Conservation (phyloP, 1,140 invertebrate genomes). For the Cotesia chilonis region DNA sequence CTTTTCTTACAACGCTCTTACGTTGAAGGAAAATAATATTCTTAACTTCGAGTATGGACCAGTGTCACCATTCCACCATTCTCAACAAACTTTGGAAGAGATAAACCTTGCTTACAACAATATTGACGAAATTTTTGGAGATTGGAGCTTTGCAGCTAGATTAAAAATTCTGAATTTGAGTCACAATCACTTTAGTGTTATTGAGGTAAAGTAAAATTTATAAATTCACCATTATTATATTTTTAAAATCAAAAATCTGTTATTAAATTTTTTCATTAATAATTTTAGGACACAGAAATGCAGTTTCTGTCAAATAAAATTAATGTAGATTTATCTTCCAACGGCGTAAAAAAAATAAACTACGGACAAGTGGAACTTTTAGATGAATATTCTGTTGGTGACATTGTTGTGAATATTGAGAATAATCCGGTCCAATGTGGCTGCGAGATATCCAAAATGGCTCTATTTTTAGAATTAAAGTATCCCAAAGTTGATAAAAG, state of each 20-base stretch:
- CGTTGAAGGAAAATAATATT: conserved; percentile 47
- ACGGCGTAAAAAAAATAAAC: conserved; percentile 64
- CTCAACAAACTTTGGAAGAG: conserved; percentile 61
- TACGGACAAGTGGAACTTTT: conserved; percentile 58
- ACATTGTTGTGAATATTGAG: conserved; percentile 59
- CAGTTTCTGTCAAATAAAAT: conserved; percentile 44
- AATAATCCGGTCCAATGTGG: conserved; percentile 74
- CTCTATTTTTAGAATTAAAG: too few species aligned
- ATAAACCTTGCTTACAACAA: conserved; percentile 73
- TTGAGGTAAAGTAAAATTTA: conserved; percentile 29
- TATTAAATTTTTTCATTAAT: too few species aligned
- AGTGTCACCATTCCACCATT: conserved; percentile 66
- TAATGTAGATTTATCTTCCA: conserved; percentile 28
- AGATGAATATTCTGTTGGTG: conserved; percentile 55
- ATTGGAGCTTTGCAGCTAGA: conserved; percentile 67
- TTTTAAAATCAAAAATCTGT: too few species aligned
- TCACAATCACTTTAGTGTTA: conserved; percentile 64
- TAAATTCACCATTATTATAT: too few species aligned
- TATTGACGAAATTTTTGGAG: conserved; percentile 68
- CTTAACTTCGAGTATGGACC: conserved; percentile 25
- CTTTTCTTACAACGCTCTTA: conserved; percentile 65
- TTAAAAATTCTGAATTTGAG: conserved; percentile 68
- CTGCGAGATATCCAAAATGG: conserved; percentile 46
- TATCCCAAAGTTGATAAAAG: too few species aligned
- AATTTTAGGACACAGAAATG: conserved; percentile 37